Base-by-base conservation (phyloP, 2,797 vertebrate species). In the Trachops cirrhosus region DNA sequence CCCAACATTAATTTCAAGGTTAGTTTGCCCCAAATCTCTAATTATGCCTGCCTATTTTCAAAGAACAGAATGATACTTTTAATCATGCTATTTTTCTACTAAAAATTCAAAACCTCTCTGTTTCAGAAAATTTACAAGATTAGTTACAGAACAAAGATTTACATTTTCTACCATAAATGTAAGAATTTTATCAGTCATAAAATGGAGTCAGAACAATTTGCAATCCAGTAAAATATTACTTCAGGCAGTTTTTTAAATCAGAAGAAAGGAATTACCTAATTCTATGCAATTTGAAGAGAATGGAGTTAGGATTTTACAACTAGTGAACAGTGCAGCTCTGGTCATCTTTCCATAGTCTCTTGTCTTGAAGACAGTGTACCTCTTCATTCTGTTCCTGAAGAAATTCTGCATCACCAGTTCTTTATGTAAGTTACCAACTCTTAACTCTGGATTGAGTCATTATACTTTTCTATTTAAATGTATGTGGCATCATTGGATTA, bases 141-240 rank as follows among this genome's bases (percentile, higher is more conserved):
- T 96, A 95, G 91, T 80, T 94, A 96, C 21, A 19, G 64, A 91
- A 95, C 34, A 93, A 94, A 39, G 88, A 34, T 29, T 92, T 93
- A 93, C 50, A 94, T 91, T 96, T 95, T 89, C 73, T 57, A 59
- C 41, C 26, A 73, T 85, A 92, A 96, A 94, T 91, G 62, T 94
- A 83, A 95, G 64, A 26, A 80, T 93, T 97, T 97, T 93, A 96
- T 94, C 83, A 96, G 57, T 82, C 62, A 89, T 95, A 88, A 95
- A 95, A 96, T 95, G 41, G 52, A 97, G 39, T 91, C 82, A 96
- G 91, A 96, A 92, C 34, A 73, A 93, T 96, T 96, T 96, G 93
- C 0, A 1, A 78, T 77, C 48, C 57, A 80, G 62, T 73, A 91
- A 95, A 94, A 97, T 92, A 95, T 84, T 83, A 84, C 67, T 95